Percentiles rank a stretch among this genome's conserved stretches.
Evolutionary conservation across 2,113 vertebrate genomes (phyloP).

Genomic region (Oxyruncus cristatus): DNA sequence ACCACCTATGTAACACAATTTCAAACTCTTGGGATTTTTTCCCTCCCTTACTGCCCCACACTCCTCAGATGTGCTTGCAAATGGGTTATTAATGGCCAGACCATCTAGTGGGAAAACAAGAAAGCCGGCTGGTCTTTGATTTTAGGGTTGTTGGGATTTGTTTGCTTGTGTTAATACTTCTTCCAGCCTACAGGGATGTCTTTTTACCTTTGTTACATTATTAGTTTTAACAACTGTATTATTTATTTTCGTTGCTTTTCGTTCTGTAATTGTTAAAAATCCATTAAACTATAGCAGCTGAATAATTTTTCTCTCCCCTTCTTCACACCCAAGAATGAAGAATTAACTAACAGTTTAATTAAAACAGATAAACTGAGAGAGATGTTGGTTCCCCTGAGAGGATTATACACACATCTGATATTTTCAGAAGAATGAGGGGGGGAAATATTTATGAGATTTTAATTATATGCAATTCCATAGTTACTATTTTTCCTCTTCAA

Average conservation of each 20-base stretch:
- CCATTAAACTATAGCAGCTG: slow-evolving; percentile 6
- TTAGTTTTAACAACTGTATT: slow-evolving; percentile 26
- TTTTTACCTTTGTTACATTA: slow-evolving; percentile 35
- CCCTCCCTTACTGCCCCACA: not conserved
- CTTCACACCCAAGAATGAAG: not conserved
- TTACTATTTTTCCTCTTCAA: not conserved
- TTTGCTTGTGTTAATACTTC: not conserved
- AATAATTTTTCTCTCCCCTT: not conserved
- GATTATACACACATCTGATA: slow-evolving; percentile 11
- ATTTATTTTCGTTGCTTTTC: slow-evolving; percentile 11
- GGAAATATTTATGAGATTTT: not conserved
- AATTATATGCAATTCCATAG: not conserved
- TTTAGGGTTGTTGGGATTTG: not conserved
- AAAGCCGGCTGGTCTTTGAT: not conserved
- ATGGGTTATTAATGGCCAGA: not conserved
- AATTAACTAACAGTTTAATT: slow-evolving; percentile 59
- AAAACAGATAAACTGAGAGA: slow-evolving; percentile 41
- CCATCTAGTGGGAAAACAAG: not conserved
- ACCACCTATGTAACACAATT: not conserved
- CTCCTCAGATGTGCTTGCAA: not conserved
- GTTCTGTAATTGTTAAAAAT: not conserved
- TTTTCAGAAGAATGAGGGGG: not conserved
- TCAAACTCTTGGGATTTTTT: not conserved
- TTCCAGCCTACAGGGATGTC: not conserved
- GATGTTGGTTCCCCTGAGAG: slow-evolving; percentile 2